These are phyloP conservation scores for Calliphora vomitoria DNA, from an alignment of 2,888 invertebrate genomes.

Conservation along the genomic window DNA sequence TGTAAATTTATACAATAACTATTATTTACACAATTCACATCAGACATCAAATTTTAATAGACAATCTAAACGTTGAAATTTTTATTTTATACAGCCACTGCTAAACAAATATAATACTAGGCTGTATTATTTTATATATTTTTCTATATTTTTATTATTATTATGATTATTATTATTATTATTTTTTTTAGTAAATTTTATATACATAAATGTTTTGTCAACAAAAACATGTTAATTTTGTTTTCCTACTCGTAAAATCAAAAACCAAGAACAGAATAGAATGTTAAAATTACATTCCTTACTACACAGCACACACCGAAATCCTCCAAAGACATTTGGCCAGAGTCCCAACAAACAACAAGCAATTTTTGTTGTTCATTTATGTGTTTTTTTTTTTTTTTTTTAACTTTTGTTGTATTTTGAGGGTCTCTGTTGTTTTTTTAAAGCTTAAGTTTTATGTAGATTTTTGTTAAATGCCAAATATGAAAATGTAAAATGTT, in stretches of 20 bases:
- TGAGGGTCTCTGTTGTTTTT: constrained; percentile 10
- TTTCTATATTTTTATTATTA: neutral
- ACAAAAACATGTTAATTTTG: constrained; percentile 18
- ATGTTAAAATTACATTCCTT: constrained; percentile 34
- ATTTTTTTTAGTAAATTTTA: neutral
- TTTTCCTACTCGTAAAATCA: constrained; percentile 7
- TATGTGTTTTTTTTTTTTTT: neutral
- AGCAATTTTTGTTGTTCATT: constrained; percentile 43
- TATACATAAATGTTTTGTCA: constrained; percentile 23
- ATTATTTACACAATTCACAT: constrained; percentile 9
- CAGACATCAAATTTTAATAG: neutral
- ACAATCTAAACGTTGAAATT: neutral
- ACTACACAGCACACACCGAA: constrained; percentile 15
- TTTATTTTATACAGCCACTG: constrained; percentile 14
- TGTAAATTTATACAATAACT: neutral
- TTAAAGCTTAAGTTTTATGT: constrained; percentile 45
- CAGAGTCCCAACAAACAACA: constrained; percentile 61
- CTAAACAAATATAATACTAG: constrained; percentile 27
- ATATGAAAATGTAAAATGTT: constrained; percentile 34
- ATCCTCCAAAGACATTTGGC: constrained; percentile 68
- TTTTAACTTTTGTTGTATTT: neutral
- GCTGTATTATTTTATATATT: constrained; percentile 2
- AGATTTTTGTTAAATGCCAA: constrained; percentile 46
- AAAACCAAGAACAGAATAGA: constrained; percentile 2
- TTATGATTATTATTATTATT: constrained; percentile 21